These are phyloP conservation scores for Drosophila bocqueti DNA, from an alignment of 1,140 invertebrate species.

Conservation along the genomic window DNA sequence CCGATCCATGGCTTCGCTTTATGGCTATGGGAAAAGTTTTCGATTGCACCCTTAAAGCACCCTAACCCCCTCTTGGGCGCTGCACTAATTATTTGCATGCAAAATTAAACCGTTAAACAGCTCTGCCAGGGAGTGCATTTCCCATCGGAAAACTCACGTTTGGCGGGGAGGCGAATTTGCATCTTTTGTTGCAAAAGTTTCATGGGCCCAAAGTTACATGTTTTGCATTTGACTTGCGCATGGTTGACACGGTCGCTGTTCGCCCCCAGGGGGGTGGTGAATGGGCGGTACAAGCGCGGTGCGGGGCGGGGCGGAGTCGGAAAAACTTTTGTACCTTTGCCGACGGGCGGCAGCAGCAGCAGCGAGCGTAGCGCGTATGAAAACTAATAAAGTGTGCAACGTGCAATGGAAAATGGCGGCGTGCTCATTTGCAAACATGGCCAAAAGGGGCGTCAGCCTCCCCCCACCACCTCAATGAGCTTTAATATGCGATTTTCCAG, in stretches of 20 bases:
- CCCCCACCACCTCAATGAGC: slow-evolving; percentile 9
- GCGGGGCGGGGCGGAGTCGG: slow-evolving; percentile 2
- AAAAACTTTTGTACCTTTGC: slow-evolving; percentile 64
- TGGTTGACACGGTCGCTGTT: slow-evolving; percentile 53
- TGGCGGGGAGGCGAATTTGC: slow-evolving; percentile 47
- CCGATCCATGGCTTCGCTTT: slow-evolving; percentile 23
- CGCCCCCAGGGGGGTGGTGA: slow-evolving; percentile 4
- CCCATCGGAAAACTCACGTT: slow-evolving; percentile 48
- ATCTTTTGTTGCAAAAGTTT: slow-evolving; percentile 58
- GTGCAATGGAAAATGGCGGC: slow-evolving; percentile 64
- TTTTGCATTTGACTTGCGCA: slow-evolving; percentile 75
- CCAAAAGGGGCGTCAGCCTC: slow-evolving; percentile 15
- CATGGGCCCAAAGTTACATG: slow-evolving; percentile 64
- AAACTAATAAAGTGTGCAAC: slow-evolving; percentile 83
- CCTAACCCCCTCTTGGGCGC: not conserved
- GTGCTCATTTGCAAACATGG: slow-evolving; percentile 80
- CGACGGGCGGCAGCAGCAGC: slow-evolving; percentile 21
- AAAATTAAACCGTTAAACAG: slow-evolving; percentile 58
- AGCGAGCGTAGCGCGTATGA: slow-evolving; percentile 65
- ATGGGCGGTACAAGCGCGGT: slow-evolving; percentile 6
- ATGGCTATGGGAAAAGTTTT: slow-evolving; percentile 36
- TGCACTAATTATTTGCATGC: slow-evolving; percentile 57
- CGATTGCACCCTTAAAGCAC: slow-evolving; percentile 39
- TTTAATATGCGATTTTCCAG: slow-evolving; percentile 31
- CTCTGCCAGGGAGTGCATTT: slow-evolving; percentile 26